Evolutionary conservation across 2,888 invertebrate genomes (phyloP), one percentile per base, ranked within the genome.

Genomic region (Oithona nana): DNA sequence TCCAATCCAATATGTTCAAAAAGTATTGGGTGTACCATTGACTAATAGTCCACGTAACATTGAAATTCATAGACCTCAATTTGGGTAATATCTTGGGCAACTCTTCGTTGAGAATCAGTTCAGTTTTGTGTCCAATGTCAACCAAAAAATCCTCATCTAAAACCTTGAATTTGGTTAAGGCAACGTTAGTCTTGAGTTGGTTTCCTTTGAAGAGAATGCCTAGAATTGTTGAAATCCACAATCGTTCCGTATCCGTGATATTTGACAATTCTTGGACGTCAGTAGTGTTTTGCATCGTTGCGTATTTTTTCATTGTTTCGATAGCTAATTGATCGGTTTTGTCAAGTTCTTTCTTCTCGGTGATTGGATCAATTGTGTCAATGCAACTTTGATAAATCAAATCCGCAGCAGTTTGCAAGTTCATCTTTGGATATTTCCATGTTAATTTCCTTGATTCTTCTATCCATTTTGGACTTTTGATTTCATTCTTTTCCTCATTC

Each of bases 1-100:
- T n/a, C 66, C 65, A 66, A 1, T 64, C 60, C 30, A 66, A 39
- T 51, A 66, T 64, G 28, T 65, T 64, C 28, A 66, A 48, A 52
- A 64, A 65, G 20, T 61, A 50, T 30, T 65, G 65, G 6, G 60
- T 52, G 30, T 64, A 54, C 66, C 66, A 66, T 20, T 64, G 61
- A 2, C 63, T 63, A 22, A 63, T 22, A 8, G 49, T 13, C 13
- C 24, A 13, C 1, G 59, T 49, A 26, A 29, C 28, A 13, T 24
- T 26, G 11, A 59, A 49, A 4, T 20, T 48, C 11, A 28, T 28
- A 11, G 24, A 22, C 11, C 22, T 8, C 26, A 59, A 28, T n/a
- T 26, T 24, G 6, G 50, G 24, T 16, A 48, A 59, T 1, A 59
- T 11, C 2, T 49, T 24, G 16, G 59, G 59, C 13, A 24, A 24